Percentiles rank a stretch among this genome's conserved stretches.
Evolutionary conservation across 1,140 invertebrate genomes (phyloP).

Genomic region (Bombus pyrosoma): DNA sequence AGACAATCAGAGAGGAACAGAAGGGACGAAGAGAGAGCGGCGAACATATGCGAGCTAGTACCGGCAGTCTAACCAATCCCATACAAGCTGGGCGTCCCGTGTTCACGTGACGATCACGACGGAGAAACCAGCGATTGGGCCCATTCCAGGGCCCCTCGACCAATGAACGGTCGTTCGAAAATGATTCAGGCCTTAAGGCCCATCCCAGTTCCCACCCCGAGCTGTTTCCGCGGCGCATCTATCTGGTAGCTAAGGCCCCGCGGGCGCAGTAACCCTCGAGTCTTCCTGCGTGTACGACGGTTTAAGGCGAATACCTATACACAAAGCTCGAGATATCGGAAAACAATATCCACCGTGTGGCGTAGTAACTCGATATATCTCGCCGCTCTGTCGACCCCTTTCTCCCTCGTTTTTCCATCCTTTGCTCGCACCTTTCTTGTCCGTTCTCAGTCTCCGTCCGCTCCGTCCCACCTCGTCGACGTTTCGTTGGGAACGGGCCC

Average conservation of each 20-base stretch:
- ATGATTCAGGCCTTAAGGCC: conserved; percentile 64
- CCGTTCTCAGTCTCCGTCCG: neutral
- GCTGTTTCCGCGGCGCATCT: conserved; percentile 63
- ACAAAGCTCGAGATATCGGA: conserved; percentile 74
- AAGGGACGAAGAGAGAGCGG: conserved; percentile 23
- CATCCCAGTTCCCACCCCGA: conserved; percentile 67
- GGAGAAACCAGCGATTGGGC: conserved; percentile 62
- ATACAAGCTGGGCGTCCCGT: conserved; percentile 56
- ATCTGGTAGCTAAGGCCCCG: conserved; percentile 82
- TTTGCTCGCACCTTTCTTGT: too few relatives aligned
- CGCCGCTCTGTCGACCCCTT: conserved; percentile 11
- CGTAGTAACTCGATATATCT: conserved; percentile 73
- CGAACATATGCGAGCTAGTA: conserved; percentile 37
- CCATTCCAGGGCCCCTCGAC: conserved; percentile 42
- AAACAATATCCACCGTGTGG: conserved; percentile 74
- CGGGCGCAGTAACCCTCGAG: conserved; percentile 83
- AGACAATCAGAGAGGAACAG: neutral
- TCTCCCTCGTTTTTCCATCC: conserved; percentile 23
- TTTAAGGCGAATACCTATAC: conserved; percentile 75
- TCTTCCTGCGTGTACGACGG: conserved; percentile 80
- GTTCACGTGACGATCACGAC: conserved; percentile 17
- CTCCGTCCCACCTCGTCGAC: neutral
- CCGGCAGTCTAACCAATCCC: conserved; percentile 65
- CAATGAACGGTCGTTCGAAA: conserved; percentile 62
- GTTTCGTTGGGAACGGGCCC: conserved; percentile 1